Evolutionary conservation across 2,888 invertebrate genomes (phyloP).

Genomic region (Meandrusa payeni): DNA sequence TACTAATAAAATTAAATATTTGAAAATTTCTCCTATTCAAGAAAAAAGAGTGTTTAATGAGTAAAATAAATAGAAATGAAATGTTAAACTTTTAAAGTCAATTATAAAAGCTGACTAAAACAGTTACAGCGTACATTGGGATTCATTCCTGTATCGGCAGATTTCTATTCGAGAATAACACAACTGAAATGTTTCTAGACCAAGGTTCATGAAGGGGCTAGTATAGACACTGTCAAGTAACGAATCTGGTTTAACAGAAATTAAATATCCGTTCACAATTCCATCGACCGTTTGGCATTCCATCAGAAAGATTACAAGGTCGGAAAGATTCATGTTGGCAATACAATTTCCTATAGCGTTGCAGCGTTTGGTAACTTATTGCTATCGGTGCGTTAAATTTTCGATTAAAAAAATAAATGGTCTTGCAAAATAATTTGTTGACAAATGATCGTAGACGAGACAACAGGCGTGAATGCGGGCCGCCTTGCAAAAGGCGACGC

Average conservation of each 20-base stretch:
- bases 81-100: too few relatives aligned
- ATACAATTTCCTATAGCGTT: constrained; percentile 3
- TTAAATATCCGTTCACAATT: constrained; percentile 35
- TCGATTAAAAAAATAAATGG: constrained; percentile 8
- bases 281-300: constrained; percentile 34
- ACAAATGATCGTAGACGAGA: constrained; percentile 49
- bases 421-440: constrained; percentile 47
- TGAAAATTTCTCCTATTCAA: too few relatives aligned
- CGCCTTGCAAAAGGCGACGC: constrained; percentile 59
- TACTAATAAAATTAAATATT: too few relatives aligned
- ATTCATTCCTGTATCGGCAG: too few relatives aligned
- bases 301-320: constrained; percentile 36
- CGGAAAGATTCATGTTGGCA: constrained; percentile 32
- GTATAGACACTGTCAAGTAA: constrained; percentile 16
- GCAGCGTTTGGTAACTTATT: not conserved
- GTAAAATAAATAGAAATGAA: too few relatives aligned
- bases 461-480: constrained; percentile 53
- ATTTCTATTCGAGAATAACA: constrained; percentile 1
- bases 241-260: constrained; percentile 19
- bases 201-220: constrained; percentile 16
- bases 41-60: too few relatives aligned
- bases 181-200: constrained; percentile 15
- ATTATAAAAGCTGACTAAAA: too few relatives aligned
- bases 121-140: too few relatives aligned
- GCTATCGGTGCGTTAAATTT: constrained; percentile 9